Evolutionary conservation across 2,888 invertebrate genomes (phyloP).

Genomic region (Loripinus fragilis): DNA sequence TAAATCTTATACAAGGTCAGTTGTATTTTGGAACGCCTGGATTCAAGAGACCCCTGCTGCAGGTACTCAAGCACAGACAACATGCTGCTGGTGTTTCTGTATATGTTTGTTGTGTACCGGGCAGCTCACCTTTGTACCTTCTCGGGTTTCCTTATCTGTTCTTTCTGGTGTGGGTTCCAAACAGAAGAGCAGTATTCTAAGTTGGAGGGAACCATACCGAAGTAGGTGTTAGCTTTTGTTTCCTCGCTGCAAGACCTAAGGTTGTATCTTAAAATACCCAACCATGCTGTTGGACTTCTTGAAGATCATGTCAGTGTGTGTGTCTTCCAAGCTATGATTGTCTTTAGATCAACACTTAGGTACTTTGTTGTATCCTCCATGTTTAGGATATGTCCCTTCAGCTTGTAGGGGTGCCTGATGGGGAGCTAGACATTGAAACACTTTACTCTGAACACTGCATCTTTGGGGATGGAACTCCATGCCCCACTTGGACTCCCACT

Average conservation of each 20-base stretch:
- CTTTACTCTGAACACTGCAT: constrained; percentile 21
- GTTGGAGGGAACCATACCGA: neutral
- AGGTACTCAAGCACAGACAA: constrained; percentile 2
- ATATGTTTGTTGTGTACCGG: constrained; percentile 10
- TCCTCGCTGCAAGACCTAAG: constrained; percentile 11
- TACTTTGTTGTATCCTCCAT: neutral
- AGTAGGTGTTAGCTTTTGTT: no score
- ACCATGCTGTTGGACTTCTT: constrained; percentile 14
- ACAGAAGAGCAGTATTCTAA: constrained; percentile 11
- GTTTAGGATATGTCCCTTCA: neutral
- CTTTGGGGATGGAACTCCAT: constrained; percentile 29
- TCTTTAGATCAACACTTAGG: neutral
- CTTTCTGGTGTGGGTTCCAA: neutral
- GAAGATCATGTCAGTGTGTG: neutral
- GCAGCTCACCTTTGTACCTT: constrained; percentile 24
- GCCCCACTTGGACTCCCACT: constrained; percentile 3
- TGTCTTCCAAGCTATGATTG: neutral
- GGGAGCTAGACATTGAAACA: neutral
- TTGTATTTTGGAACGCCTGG: neutral
- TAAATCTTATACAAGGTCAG: neutral
- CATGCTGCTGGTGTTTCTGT: constrained; percentile 25
- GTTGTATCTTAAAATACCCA: constrained; percentile 1
- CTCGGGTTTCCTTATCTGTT: neutral
- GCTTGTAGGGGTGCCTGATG: neutral
- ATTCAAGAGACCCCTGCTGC: neutral